Evolutionary conservation across 2,113 vertebrate genomes (phyloP).

Genomic region (Candoia aspera): DNA sequence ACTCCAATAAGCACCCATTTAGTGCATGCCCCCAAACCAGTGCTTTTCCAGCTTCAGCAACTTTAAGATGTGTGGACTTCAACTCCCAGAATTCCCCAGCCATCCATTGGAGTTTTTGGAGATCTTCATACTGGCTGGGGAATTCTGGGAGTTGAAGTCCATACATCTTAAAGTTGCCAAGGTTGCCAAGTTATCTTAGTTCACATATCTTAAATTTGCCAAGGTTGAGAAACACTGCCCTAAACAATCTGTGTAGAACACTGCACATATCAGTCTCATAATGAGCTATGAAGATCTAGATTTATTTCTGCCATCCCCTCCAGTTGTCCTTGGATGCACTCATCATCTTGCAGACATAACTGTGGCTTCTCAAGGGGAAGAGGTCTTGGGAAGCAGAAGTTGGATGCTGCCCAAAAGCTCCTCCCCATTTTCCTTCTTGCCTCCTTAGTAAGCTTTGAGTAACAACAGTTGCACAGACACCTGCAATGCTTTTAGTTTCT

Average conservation of each 20-base stretch:
- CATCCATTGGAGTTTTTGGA: too few species aligned
- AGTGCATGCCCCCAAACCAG: not conserved
- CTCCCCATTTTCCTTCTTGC: not conserved
- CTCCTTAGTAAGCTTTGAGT: not conserved
- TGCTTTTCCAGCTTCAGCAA: too few species aligned
- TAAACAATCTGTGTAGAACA: not conserved
- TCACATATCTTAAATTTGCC: too few species aligned
- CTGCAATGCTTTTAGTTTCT: not conserved
- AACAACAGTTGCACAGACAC: not conserved
- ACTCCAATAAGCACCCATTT: not conserved
- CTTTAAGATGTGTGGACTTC: too few species aligned
- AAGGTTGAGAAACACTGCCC: too few species aligned
- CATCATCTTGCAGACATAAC: not conserved
- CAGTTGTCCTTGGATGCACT: not conserved
- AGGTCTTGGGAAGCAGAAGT: not conserved
- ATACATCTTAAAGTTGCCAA: too few species aligned
- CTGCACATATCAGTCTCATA: not conserved
- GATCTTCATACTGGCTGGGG: too few species aligned
- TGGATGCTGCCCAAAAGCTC: not conserved
- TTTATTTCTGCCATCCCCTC: not conserved
- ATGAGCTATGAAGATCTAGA: not conserved
- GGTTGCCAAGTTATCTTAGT: too few species aligned
- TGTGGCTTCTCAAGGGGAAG: not conserved
- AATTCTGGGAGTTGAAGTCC: too few species aligned
- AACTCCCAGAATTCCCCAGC: too few species aligned